A percentile compares a stretch with the other conserved stretches of the same genome.
Conservation (phyloP, 2,113 vertebrate genomes). For the Pteronura brasiliensis region DNA sequence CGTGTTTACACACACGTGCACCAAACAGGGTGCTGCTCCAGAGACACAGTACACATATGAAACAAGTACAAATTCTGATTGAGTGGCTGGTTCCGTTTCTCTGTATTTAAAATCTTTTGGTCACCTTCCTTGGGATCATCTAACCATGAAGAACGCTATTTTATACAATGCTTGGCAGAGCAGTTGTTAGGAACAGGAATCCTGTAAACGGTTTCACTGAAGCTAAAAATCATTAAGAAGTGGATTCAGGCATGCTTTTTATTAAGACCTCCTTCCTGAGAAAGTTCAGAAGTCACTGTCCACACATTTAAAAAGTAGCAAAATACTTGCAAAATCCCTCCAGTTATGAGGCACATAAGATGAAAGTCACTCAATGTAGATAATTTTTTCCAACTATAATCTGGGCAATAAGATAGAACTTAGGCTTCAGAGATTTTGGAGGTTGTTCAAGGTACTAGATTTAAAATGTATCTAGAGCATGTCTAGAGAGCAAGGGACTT, state of each 20-base stretch:
- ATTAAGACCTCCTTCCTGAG: neutral
- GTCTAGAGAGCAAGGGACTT: neutral
- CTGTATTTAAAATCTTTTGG: conserved; percentile 30
- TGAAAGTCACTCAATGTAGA: neutral
- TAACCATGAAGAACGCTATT: conserved; percentile 11
- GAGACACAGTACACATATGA: neutral
- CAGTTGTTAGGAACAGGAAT: neutral
- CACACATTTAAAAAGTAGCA: conserved; percentile 44
- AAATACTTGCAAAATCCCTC: neutral
- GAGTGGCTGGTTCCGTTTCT: neutral
- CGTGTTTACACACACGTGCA: neutral
- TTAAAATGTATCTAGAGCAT: neutral
- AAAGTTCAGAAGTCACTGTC: conserved; percentile 25
- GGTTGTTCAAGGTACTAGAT: neutral
- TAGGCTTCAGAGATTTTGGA: neutral
- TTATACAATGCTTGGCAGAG: neutral
- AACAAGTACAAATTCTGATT: neutral
- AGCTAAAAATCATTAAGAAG: conserved; percentile 36
- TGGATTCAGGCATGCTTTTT: neutral
- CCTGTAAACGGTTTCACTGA: neutral
- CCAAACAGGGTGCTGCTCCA: neutral
- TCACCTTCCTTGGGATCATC: neutral
- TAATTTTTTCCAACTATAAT: neutral
- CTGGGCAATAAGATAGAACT: neutral
- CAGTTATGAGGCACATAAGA: neutral